Percentiles rank a stretch among this genome's conserved stretches.
phyloP scores from a whole-genome alignment of 2,797 vertebrate species.

The Arctocebus calabarensis region DNA sequence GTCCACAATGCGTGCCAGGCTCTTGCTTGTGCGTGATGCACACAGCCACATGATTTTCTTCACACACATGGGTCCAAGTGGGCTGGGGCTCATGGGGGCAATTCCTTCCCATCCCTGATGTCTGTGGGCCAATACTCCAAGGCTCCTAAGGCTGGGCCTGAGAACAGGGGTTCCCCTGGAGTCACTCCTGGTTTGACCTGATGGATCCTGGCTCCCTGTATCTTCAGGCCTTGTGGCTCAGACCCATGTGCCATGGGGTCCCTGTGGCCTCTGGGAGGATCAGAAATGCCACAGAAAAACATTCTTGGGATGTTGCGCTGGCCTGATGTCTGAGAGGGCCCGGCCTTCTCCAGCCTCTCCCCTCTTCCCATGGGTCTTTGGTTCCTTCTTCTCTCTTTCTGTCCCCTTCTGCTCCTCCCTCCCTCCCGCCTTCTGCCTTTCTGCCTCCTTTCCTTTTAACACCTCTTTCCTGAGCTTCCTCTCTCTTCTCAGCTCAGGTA shows the following conservation, averaged over 20 bases:
- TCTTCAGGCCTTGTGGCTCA: background rate
- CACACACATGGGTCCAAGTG: background rate
- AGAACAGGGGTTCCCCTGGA: background rate
- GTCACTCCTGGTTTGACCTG: background rate
- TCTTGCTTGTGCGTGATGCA: rapidly evolving
- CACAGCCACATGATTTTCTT: background rate
- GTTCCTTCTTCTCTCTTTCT: background rate
- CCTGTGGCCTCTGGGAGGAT: background rate
- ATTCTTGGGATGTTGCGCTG: background rate
- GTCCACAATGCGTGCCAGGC: background rate
- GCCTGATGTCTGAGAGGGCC: background rate
- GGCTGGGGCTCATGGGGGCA: background rate
- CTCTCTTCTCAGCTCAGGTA: background rate
- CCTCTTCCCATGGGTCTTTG: background rate
- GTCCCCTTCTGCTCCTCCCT: background rate
- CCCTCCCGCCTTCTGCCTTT: background rate
- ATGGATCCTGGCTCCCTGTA: background rate
- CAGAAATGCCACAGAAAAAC: background rate
- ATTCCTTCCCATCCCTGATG: background rate
- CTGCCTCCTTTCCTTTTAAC: background rate
- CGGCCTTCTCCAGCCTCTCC: background rate
- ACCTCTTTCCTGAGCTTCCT: background rate
- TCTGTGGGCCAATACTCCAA: background rate
- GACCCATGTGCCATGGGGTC: background rate
- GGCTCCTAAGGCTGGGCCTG: background rate